A percentile compares a stretch with the other conserved stretches of the same genome.
Conservation (phyloP, 2,113 vertebrate genomes). For the Carassius carassius region DNA sequence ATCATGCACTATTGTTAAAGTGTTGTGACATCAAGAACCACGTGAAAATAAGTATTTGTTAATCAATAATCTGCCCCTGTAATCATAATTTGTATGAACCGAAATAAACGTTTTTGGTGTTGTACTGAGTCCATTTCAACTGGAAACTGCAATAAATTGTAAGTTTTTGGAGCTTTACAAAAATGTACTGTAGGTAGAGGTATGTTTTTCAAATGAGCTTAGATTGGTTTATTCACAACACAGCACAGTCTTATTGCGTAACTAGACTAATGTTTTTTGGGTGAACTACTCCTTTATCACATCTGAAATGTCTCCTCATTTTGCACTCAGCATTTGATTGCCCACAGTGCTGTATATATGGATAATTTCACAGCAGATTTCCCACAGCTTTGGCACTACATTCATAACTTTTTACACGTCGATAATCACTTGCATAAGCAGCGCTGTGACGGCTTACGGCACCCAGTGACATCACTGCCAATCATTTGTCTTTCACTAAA, state of each 20-base stretch:
- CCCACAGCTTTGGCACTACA: background rate
- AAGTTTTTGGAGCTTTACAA: background rate
- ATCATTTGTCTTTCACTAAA: constrained; percentile 13
- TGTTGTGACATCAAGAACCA: background rate
- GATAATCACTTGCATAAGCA: background rate
- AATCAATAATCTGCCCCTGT: background rate
- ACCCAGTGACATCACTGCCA: background rate
- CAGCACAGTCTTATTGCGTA: background rate
- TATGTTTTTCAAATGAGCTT: background rate
- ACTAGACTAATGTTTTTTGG: background rate
- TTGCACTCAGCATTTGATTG: background rate
- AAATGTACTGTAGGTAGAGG: background rate
- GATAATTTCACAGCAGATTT: constrained; percentile 9
- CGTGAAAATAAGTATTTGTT: background rate
- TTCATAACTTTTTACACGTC: background rate
- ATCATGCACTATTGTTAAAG: background rate
- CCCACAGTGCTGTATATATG: background rate
- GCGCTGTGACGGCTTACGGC: background rate
- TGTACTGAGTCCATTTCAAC: background rate
- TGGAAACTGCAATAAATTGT: background rate
- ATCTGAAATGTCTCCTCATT: background rate
- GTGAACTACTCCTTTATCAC: background rate
- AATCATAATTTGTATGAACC: no score
- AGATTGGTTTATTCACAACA: background rate
- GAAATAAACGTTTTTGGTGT: no score